phyloP scores from a whole-genome alignment of 2,888 invertebrate species.

The Metacarcinus magister region DNA sequence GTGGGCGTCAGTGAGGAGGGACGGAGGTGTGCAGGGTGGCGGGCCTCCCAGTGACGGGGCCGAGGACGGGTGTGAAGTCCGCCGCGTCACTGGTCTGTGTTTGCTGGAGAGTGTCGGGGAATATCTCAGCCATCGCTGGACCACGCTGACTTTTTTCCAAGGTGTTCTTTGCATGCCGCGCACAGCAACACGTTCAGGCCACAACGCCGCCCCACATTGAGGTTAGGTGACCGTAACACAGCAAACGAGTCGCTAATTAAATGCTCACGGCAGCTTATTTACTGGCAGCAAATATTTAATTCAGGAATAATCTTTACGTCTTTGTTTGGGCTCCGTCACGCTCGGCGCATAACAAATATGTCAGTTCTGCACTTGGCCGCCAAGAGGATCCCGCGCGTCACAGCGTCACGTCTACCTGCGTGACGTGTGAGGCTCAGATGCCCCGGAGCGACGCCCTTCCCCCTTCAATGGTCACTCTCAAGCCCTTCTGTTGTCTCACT shows the following conservation, averaged over 20 bases:
- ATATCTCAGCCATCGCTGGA: slow-evolving; percentile 60
- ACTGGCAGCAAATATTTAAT: slow-evolving; percentile 26
- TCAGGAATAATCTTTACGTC: neutral
- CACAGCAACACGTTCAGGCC: neutral
- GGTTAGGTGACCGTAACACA: slow-evolving; percentile 2
- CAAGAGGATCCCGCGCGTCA: neutral
- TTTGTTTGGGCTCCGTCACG: slow-evolving; percentile 3
- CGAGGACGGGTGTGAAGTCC: slow-evolving; percentile 57
- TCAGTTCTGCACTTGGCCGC: neutral
- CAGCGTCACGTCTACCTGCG: slow-evolving; percentile 18
- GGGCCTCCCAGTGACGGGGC: neutral
- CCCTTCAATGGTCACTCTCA: neutral
- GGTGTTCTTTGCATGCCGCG: neutral
- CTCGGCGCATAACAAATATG: slow-evolving; percentile 33
- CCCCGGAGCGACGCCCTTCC: neutral
- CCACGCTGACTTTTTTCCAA: neutral
- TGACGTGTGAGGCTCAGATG: slow-evolving; percentile 1
- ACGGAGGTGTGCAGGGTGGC: neutral
- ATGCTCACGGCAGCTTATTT: slow-evolving; percentile 8
- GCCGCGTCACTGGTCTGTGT: slow-evolving; percentile 67
- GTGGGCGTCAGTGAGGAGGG: neutral
- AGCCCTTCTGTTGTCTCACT: slow-evolving; percentile 13
- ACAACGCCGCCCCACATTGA: neutral
- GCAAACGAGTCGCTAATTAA: slow-evolving; percentile 17
- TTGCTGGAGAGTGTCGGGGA: slow-evolving; percentile 67